Percentiles rank a stretch among this genome's conserved stretches.
phyloP scores from a whole-genome alignment of 1,140 invertebrate species.

The Anoplolepis gracilipes region DNA sequence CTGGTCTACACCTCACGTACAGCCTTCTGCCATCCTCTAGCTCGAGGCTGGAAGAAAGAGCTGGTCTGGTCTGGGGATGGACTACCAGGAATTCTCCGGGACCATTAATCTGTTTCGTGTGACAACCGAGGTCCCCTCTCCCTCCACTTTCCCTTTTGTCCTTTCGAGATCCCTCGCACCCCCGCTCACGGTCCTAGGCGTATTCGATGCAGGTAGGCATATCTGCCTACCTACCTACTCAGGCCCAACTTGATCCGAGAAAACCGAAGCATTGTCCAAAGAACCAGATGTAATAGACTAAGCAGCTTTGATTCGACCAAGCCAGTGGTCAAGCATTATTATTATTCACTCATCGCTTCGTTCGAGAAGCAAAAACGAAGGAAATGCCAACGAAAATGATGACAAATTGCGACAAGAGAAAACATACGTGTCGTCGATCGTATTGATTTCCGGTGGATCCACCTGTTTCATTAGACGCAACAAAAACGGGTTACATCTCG shows the following conservation, averaged over 20 bases:
- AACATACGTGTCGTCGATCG: neutral
- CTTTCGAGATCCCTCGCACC: constrained; percentile 9
- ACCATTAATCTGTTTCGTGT: constrained; percentile 84
- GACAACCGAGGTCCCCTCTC: constrained; percentile 78
- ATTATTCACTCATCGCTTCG: neutral
- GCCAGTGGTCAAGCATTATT: neutral
- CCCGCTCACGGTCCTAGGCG: neutral
- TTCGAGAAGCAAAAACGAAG: neutral
- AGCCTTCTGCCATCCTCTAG: constrained; percentile 71
- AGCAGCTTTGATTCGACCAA: constrained; percentile 9
- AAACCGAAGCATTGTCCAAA: constrained; percentile 72
- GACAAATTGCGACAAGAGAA: neutral
- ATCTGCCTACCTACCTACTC: constrained; percentile 36
- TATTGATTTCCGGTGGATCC: neutral
- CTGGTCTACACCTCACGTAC: constrained; percentile 69
- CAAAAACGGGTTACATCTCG: constrained; percentile 24
- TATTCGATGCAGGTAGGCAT: constrained; percentile 65
- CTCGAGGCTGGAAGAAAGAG: constrained; percentile 31
- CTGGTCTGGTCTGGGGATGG: constrained; percentile 74
- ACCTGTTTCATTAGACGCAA: constrained; percentile 10
- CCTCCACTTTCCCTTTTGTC: constrained; percentile 47
- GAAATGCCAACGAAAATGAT: neutral
- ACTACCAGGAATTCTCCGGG: constrained; percentile 82
- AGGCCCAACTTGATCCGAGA: constrained; percentile 71
- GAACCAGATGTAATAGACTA: constrained; percentile 67